Percentiles rank a stretch among this genome's conserved stretches.
Evolutionary conservation across 2,888 invertebrate genomes (phyloP).

Genomic region (Cephus nigrinus): DNA sequence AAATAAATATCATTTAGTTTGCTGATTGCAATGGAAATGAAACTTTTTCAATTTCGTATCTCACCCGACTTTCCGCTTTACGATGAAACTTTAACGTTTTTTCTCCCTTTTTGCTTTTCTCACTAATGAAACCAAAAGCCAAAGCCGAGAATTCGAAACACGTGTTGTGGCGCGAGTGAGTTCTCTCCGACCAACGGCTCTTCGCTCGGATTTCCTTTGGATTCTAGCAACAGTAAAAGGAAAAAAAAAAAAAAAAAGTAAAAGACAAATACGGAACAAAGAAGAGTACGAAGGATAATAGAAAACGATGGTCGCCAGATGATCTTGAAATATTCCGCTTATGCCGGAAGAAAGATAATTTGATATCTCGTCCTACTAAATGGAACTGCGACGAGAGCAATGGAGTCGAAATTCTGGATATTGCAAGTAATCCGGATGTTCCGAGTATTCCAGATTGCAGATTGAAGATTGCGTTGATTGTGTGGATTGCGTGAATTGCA

Average conservation of each 20-base stretch:
- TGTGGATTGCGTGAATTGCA: not conserved
- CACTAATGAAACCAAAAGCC: not conserved
- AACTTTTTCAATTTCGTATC: conserved; percentile 15
- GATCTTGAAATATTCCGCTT: no score
- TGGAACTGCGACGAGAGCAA: not conserved
- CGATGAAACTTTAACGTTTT: not conserved
- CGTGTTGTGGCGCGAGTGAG: not conserved
- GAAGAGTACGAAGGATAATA: no score
- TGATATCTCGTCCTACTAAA: not conserved
- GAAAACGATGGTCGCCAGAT: no score
- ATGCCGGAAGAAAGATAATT: not conserved
- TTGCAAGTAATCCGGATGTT: not conserved
- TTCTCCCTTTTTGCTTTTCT: not conserved
- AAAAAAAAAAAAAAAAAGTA: no score
- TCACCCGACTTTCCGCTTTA: conserved; percentile 4
- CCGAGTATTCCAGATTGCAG: not conserved
- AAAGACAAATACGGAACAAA: no score
- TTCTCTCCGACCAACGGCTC: not conserved
- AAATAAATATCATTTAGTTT: not conserved
- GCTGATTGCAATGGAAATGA: not conserved
- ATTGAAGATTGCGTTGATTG: not conserved
- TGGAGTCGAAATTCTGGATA: not conserved
- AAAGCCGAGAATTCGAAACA: not conserved
- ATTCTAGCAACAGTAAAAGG: no score
- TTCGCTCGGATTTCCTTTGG: not conserved